Percentiles rank a stretch among this genome's conserved stretches.
These are phyloP conservation scores for Galleria mellonella DNA, from an alignment of 1,140 invertebrate genomes.

Conservation along the genomic window DNA sequence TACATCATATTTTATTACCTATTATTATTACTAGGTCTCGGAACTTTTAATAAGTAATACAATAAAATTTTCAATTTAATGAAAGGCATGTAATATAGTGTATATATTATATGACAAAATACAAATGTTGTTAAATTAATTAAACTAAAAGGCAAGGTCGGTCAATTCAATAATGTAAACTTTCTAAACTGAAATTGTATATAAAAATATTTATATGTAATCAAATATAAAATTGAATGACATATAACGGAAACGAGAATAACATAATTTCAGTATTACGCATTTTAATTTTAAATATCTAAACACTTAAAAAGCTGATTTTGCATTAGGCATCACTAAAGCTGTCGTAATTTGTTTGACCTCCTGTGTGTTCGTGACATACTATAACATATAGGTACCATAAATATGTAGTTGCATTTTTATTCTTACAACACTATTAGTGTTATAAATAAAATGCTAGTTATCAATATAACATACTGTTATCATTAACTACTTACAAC, in stretches of 20 bases:
- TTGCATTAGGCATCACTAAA: constrained; percentile 12
- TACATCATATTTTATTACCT: constrained; percentile 48
- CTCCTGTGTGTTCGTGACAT: constrained; percentile 7
- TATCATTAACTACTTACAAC: constrained; percentile 64
- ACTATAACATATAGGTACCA: constrained; percentile 2
- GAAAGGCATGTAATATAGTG: constrained; percentile 6
- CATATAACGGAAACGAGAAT: no score
- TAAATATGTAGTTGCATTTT: constrained; percentile 3
- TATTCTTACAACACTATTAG: constrained; percentile 13
- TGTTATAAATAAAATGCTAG: constrained; percentile 10
- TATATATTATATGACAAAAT: constrained; percentile 6
- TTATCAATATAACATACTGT: constrained; percentile 17
- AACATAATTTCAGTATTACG: no score
- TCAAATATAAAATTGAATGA: no score
- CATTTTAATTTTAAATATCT: no score
- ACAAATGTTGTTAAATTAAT: constrained; percentile 10
- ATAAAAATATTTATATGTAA: no score
- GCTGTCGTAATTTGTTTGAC: constrained; percentile 8
- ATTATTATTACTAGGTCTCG: constrained; percentile 39
- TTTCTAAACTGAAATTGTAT: no score
- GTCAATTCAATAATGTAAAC: no score
- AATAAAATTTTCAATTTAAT: constrained; percentile 11
- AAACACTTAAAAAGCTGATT: constrained; percentile 9
- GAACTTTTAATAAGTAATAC: constrained; percentile 27
- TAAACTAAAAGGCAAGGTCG: constrained; percentile 2